Evolutionary conservation across 2,797 vertebrate genomes (phyloP).

Genomic region (Moxostoma hubbsi): DNA sequence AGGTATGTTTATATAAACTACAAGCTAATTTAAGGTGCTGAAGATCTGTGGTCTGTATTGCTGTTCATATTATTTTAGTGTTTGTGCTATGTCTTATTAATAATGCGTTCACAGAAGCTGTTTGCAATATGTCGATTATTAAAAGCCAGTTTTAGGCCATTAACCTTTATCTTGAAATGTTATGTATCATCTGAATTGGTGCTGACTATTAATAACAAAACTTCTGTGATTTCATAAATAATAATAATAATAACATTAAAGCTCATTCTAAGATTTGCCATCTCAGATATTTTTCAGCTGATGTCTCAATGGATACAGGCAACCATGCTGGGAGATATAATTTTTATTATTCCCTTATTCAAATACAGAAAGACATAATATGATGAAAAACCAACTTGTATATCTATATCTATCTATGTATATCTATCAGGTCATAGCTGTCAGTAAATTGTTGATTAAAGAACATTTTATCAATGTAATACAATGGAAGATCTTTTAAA

Average conservation of each 20-base stretch:
- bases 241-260: not conserved
- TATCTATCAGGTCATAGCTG: too few relatives aligned
- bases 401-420: too few relatives aligned
- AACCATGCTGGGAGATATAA: too few relatives aligned
- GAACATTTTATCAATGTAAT: too few relatives aligned
- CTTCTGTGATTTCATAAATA: not conserved
- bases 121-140: conserved; percentile 6
- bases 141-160: not conserved
- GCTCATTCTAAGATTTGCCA: too few relatives aligned
- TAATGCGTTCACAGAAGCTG: conserved; percentile 30
- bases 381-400: too few relatives aligned
- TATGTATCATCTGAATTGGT: conserved; percentile 1
- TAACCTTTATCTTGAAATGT: not conserved
- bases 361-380: too few relatives aligned
- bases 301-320: not conserved
- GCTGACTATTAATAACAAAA: not conserved
- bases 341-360: too few relatives aligned
- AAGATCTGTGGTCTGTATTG: conserved; percentile 17
- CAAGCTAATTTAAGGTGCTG: conserved; percentile 26
- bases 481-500: too few relatives aligned
- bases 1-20: not conserved
- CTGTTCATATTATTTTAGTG: conserved; percentile 28
- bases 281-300: too few relatives aligned
- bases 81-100: conserved; percentile 17
- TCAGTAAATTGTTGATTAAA: too few relatives aligned